Evolutionary conservation across 2,113 vertebrate genomes (phyloP), one percentile per base, ranked within the genome.

Genomic region (Oncorhynchus mykiss): DNA sequence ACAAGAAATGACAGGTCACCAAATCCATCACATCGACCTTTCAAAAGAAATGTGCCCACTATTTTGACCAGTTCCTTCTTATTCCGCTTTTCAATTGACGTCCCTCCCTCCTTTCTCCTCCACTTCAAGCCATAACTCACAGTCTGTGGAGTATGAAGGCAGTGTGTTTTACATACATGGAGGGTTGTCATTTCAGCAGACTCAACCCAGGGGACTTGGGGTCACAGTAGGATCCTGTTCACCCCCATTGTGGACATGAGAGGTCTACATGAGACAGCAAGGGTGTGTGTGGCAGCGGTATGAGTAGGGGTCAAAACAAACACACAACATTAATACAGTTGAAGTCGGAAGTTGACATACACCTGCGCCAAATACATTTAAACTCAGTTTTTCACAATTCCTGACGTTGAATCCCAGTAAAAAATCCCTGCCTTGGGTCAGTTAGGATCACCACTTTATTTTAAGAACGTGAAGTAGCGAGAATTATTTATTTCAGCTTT

Each of bases 21-120:
- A 85, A 89, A 92, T 92, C 90, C 86, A 92, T 92, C 90, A 92
- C 73, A 18, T 72, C 82, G 78, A 90, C 89, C 88, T 90, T 89
- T 92, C 89, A 91, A 77, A 86, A 82, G 83, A 72, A 92, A 91
- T 79, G 89, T 48, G 60, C 79, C 79, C 6, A 76, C 72, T 45
- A 84, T 88, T 93, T 88, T 87, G 87, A 88, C 85, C 85, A 83
- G 83, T 92, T 91, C 86, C 79, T 80, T 91, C 86, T 90, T 85
- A 90, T 91, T 89, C 86, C 83, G 87, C 86, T 83, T 89, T 91
- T 91, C 86, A 88, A 92, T 91, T 90, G 89, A 88, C 75, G 84
- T 85, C 69, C 57, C 75, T 81, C 0, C 67, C 68, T 73, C 78
- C 72, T 71, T 76, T 60, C 74, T 71, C 79, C 76, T 70, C 77